Conservation (phyloP, 2,113 vertebrate species). For the Onychostoma macrolepis region DNA sequence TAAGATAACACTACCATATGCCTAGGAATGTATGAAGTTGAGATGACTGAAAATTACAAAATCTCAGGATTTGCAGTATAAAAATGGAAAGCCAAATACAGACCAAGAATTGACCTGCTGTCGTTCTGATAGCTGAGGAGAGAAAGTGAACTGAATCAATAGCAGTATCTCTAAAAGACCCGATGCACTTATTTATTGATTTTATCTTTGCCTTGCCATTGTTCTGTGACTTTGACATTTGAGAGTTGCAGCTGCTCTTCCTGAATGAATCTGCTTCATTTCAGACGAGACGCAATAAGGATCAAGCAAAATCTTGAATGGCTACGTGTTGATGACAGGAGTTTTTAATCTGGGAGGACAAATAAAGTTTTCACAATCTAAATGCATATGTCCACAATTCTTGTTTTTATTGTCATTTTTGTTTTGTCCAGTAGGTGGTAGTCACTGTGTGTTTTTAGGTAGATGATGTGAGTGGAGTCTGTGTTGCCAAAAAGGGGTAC, state of each 20-base stretch:
- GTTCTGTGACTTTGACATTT: background rate
- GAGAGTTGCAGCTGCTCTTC: background rate
- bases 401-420: background rate
- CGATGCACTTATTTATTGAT: background rate
- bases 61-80: background rate
- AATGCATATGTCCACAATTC: background rate
- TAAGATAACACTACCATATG: background rate
- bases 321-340: background rate
- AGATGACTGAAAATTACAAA: background rate
- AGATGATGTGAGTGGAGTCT: background rate
- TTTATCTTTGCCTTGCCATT: background rate
- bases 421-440: conserved; percentile 28
- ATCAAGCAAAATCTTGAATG: background rate
- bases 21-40: too few relatives aligned
- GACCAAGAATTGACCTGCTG: background rate
- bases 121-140: background rate
- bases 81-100: background rate
- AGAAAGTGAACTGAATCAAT: background rate
- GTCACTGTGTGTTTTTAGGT: background rate
- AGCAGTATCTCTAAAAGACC: background rate
- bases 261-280: background rate
- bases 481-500: background rate
- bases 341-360: background rate
- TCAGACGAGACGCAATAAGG: background rate
- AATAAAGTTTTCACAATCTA: background rate